phyloP scores from a whole-genome alignment of 2,113 vertebrate genomes.

The Dasyurus viverrinus region DNA sequence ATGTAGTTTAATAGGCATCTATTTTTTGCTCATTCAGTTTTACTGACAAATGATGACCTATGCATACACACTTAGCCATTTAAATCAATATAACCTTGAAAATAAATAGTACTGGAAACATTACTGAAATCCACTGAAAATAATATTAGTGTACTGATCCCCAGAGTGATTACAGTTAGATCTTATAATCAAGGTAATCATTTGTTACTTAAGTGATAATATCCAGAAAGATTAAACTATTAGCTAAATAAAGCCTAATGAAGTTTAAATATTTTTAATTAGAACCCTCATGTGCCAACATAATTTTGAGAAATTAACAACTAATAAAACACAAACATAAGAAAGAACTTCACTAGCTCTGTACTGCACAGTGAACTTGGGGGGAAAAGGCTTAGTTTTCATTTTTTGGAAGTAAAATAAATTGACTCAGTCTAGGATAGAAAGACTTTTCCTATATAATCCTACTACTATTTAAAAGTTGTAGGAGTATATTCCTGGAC shows the following conservation, averaged over 20 bases:
- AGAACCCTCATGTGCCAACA: background rate
- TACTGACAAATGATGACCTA: constrained; percentile 24
- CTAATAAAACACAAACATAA: background rate
- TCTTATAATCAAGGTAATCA: constrained; percentile 1
- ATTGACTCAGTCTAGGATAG: background rate
- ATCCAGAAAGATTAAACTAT: constrained; percentile 39
- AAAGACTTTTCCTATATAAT: background rate
- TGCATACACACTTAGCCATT: background rate
- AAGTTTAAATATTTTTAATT: constrained; percentile 21
- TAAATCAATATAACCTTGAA: background rate
- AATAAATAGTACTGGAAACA: constrained; percentile 2
- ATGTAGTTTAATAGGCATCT: background rate
- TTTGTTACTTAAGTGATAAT: constrained; percentile 15
- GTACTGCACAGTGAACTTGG: background rate
- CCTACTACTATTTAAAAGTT: background rate
- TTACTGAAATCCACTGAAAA: constrained; percentile 1
- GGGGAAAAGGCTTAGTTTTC: constrained; percentile 10
- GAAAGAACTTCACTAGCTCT: background rate
- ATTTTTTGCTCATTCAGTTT: constrained; percentile 27
- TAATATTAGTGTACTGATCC: background rate
- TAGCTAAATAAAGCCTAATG: constrained; percentile 18
- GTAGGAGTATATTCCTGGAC: background rate
- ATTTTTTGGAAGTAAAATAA: constrained; percentile 28
- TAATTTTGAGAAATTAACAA: background rate
- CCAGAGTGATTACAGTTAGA: background rate